Evolutionary conservation across 2,113 vertebrate genomes (phyloP), one percentile per base, ranked within the genome.

Genomic region (Columbina picui): DNA sequence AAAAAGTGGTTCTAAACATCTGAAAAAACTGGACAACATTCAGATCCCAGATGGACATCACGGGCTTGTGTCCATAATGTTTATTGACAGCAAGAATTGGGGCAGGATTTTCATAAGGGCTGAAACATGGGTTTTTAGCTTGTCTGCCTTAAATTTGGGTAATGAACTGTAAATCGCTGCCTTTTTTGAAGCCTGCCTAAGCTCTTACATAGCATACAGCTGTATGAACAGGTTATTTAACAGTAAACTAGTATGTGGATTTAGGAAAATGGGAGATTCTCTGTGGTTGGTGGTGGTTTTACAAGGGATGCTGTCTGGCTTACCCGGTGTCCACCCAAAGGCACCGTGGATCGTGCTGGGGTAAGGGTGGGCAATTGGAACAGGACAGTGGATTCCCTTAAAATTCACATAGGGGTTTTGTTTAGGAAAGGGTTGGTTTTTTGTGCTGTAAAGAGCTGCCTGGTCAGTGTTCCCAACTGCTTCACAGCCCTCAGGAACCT

Each of bases 1-100:
- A 75, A 96, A 96, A 95, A 30, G 70, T 52, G 50, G 41, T 83
- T 90, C 87, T 96, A 93, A 97, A 90, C 93, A 94, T 87, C 85
- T 78, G 71, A 96, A 93, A 80, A 94, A 90, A 71, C 64, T 90
- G 90, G 93, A 84, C 57, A 64, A 12, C 45, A 3, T 90, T 94
- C 88, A 81, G 88, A 47, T 94, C 93, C 93, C 88, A 96, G 94
- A 88, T 95, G 92, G 90, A 64, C 85, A 12, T 78, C 15, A 22
- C 8, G 94, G 87, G 85, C 94, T 74, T 67, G 22, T 25, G 47
- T 90, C 90, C 85, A 71, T 88, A 78, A 78, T 11, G 15, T 57
- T 88, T 94, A 94, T 77, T 95, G 92, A 94, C 79, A 81, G 90
- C 76, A 74, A 90, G 76, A 93, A 88, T 25, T 41, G 71, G 59